Evolutionary conservation across 2,888 invertebrate genomes (phyloP), one percentile per base, ranked within the genome.

Genomic region (Orchestes rusci): DNA sequence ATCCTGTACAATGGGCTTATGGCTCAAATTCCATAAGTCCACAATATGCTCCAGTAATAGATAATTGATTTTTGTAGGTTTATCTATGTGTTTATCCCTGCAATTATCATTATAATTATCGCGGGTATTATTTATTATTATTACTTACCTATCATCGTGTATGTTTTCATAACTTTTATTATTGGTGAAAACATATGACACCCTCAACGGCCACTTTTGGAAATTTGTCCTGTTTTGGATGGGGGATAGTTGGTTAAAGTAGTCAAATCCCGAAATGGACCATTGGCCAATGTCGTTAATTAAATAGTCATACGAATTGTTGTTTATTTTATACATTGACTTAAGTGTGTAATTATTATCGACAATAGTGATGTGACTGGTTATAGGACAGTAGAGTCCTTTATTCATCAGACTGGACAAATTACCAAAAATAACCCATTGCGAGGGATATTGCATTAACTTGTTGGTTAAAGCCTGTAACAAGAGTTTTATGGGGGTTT

Each of bases 21-120:
- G 47, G 3, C 38, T 46, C 52, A 43, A 45, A 23, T 48, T 48
- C 43, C 45, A 51, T n/a, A 51, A 32, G 37, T 46, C 45, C 1
- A 42, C 31, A 7, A 48, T 39, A 12, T 32, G 29, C 5, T 46
- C 33, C 19, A 32, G 46, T 27, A 51, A n/a, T 13, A 45, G 3
- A 20, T 37, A 45, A 61, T 73, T 75, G 1, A 73, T 73, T 60
- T 77, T 77, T 5, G 76, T 75, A 35, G 76, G 73, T 1, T 56
- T 62, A 17, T 66, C 56, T 10, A 59, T 53, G 16, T 51, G 48
- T 33, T 41, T 46, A 12, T 47, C 19, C 28, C 52, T 52, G 32
- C 30, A 51, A 48, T 10, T 12, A n/a, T n/a, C n/a, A n/a, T n/a
- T n/a, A n/a, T n/a, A n/a, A 5, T 33, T 16, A 3, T 12, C 10